Evolutionary conservation across 2,113 vertebrate species (phyloP), one percentile per base, ranked within the genome.

Genomic region (Heterotis niloticus): DNA sequence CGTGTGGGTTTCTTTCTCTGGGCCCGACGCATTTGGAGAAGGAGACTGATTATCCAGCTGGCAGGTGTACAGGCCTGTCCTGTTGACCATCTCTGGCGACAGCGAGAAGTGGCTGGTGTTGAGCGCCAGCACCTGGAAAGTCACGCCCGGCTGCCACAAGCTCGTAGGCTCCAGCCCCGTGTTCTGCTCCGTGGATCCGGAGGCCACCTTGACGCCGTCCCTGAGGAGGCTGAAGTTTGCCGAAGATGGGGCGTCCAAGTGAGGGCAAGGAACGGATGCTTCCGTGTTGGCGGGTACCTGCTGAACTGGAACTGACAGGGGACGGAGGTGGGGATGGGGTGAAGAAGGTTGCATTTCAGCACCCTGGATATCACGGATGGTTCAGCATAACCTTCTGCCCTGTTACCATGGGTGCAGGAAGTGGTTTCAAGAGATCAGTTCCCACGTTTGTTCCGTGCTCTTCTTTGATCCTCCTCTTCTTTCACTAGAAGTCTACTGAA

Each of bases 61-160:
- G 62, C 75, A 76, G 75, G 62, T 65, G 62, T 76, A 76, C 12
- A 65, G 7, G 13, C 62, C 75, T 1, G 62, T 76, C 29, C 75
- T 76, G 75, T 76, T 64, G n/a, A 24, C 60, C 62, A 76, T 65
- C 44, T 11, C 5, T n/a, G 20, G 60, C 20, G 20, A 26, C 12
- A 76, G 20, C 28, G 51, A 13, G 29, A 76, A 76, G 18, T 76
- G 60, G 11, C 18, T 44, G 20, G 12, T 17, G 17, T 24, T 5
- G 5, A 13, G 16, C 11, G 20, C 24, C 16, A 24, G 2, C 29
- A 24, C 34, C 17, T 51, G 10, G 28, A 10, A 23, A 14, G 18
- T 20, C 69, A 20, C 67, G 74, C 62, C 57, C 17, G 59, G 26
- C 62, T 2, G 7, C 2, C 3, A 44, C 34, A 44, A n/a, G n/a